Conservation (phyloP, 1,140 invertebrate genomes). For the Ips nitidus region DNA sequence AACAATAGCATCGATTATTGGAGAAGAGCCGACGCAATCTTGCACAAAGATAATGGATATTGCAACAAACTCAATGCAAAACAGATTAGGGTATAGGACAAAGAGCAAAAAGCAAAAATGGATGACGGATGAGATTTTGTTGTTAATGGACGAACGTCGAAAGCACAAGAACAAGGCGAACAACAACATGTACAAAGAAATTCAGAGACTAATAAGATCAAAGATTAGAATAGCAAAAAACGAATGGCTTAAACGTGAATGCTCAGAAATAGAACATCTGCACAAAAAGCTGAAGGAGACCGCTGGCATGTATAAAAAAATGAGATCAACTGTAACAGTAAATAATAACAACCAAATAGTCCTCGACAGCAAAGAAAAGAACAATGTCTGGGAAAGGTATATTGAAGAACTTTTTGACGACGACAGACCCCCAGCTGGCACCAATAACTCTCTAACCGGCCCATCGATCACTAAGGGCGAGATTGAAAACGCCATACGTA, state of each 20-base stretch:
- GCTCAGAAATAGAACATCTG: slow-evolving; percentile 11
- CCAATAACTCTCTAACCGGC: slow-evolving; percentile 9
- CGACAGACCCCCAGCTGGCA: slow-evolving; percentile 6
- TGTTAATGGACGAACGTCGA: not conserved
- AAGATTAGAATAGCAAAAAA: slow-evolving; percentile 11
- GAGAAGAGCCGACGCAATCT: too few species aligned
- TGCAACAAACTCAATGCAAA: too few species aligned
- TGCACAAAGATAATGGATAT: too few species aligned
- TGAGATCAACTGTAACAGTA: slow-evolving; percentile 8
- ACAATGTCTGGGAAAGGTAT: slow-evolving; percentile 6
- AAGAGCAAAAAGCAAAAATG: not conserved
- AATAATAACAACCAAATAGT: slow-evolving; percentile 15
- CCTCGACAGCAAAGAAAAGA: slow-evolving; percentile 17
- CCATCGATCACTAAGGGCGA: slow-evolving; percentile 17
- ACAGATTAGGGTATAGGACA: too few species aligned
- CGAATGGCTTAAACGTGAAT: slow-evolving; percentile 23
- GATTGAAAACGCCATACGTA: slow-evolving; percentile 16
- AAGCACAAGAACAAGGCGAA: slow-evolving; percentile 13
- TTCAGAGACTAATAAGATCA: too few species aligned
- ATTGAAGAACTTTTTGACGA: slow-evolving; percentile 13
- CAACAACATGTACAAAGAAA: not conserved
- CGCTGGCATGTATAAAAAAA: slow-evolving; percentile 14
- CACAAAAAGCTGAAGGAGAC: slow-evolving; percentile 6
- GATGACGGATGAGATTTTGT: slow-evolving; percentile 21
- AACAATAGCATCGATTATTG: too few species aligned